Evolutionary conservation across 2,113 vertebrate species (phyloP).

Genomic region (Ceuthmochares aereus): DNA sequence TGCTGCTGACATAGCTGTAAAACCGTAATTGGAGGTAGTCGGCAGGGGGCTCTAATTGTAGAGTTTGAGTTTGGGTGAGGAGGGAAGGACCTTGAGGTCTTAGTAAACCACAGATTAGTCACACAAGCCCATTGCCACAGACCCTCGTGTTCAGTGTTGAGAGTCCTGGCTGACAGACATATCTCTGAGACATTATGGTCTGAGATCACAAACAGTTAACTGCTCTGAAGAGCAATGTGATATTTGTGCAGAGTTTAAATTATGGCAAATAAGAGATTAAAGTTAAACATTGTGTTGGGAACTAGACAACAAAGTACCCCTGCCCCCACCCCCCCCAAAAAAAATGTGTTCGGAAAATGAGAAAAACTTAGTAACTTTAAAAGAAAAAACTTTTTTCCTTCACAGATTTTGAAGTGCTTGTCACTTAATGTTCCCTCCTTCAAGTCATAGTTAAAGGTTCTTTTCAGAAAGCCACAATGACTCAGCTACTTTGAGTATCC

Average conservation of each 20-base stretch:
- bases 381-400: neutral
- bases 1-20: neutral
- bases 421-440: neutral
- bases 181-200: neutral
- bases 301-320: neutral
- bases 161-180: neutral
- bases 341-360: neutral
- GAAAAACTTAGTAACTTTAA: neutral
- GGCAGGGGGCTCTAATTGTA: neutral
- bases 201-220: neutral
- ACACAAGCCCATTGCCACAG: neutral
- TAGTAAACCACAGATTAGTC: neutral
- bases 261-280: neutral
- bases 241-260: neutral
- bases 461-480: slow-evolving; percentile 2
- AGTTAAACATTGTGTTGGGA: neutral
- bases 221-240: neutral
- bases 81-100: neutral
- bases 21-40: neutral
- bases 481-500: slow-evolving; percentile 35
- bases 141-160: accelerated
- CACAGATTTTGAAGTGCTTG: neutral
- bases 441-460: neutral
- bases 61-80: too few species aligned
- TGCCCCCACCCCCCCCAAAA: too few species aligned